Base-by-base conservation (phyloP, 2,797 vertebrate species). In the Stomatorhinus walkeri region DNA sequence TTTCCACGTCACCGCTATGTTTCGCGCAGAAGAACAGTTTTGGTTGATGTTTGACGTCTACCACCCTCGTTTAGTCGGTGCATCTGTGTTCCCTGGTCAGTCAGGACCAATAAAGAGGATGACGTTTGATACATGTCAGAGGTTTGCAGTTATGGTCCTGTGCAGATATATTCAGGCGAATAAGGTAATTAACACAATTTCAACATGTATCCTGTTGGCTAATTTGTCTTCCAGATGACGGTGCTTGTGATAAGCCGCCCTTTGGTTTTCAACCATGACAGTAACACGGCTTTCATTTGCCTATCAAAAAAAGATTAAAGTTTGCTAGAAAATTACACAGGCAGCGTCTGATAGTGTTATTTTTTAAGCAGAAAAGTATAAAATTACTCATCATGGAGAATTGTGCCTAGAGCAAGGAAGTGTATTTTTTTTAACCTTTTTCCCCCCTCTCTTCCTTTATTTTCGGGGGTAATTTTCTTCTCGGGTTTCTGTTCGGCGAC, bases 181-280 rank as follows among this genome's bases (percentile, higher is more conserved):
- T 79, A 43, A 79, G 72, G 72, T 79, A 79, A 79, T 79, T 79
- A 79, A 40, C 72, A 43, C 72, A 43, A 43, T 79, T 79, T 79
- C 14, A 16, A 43, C 72, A 79, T 79, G 72, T 79, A 79, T 79
- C 81, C 49, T 87, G 88, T 68, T 54, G 88, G 88, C 9, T 92
- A 36, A 93, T 93, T 93, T 89, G 90, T 90, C 91, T 91, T 83
- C 72, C 87, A 89, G 10, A 22, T 91, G 72, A 84, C 46, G 19
- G 22, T 85, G 84, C 88, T 88, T 46, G n/a, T 40, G 56, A 88
- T 84, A 83, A 88, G 54, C 43, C 32, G 46, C 79, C n/a, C 52
- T 88, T 88, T 81, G 12, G n/a, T 88, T 88, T 61, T 54, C 28
- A 79, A 59, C 79, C n/a, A 61, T 88, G 88, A 88, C 79, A 84